phyloP scores from a whole-genome alignment of 2,113 vertebrate genomes.

The Centropus bengalensis region DNA sequence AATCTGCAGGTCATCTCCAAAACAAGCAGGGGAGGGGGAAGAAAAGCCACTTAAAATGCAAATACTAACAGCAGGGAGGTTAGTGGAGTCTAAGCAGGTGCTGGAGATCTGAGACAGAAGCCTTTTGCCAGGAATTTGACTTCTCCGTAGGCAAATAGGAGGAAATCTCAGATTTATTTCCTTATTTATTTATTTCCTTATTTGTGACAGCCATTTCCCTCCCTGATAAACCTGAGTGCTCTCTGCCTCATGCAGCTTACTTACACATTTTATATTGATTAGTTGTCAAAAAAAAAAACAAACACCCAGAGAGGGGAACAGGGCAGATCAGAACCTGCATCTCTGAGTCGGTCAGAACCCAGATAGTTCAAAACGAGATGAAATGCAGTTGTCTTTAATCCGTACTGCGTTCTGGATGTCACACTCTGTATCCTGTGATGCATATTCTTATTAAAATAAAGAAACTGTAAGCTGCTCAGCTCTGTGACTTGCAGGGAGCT shows the following conservation, averaged over 20 bases:
- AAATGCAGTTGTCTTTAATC: not conserved
- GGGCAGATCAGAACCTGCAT: not conserved
- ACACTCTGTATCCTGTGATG: not conserved
- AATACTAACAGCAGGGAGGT: not conserved
- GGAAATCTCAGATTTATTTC: not conserved
- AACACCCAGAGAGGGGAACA: not conserved
- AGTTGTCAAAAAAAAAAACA: not conserved
- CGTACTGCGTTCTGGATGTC: not conserved
- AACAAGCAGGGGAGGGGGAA: not conserved
- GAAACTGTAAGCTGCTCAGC: not conserved
- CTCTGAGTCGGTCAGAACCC: not conserved
- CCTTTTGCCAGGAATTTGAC: not conserved
- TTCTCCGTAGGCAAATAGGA: not conserved
- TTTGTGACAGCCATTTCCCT: not conserved
- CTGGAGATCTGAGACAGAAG: not conserved
- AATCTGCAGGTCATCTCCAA: not conserved
- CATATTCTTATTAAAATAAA: not conserved
- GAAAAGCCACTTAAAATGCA: not conserved
- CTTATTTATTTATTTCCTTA: not conserved
- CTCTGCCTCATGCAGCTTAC: not conserved
- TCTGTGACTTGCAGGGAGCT: not conserved
- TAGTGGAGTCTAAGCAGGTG: not conserved
- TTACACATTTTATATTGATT: not conserved
- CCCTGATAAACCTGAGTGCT: not conserved
- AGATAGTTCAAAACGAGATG: not conserved